Evolutionary conservation across 2,797 vertebrate species (phyloP).

Genomic region (Dendrocincla tyrannina): DNA sequence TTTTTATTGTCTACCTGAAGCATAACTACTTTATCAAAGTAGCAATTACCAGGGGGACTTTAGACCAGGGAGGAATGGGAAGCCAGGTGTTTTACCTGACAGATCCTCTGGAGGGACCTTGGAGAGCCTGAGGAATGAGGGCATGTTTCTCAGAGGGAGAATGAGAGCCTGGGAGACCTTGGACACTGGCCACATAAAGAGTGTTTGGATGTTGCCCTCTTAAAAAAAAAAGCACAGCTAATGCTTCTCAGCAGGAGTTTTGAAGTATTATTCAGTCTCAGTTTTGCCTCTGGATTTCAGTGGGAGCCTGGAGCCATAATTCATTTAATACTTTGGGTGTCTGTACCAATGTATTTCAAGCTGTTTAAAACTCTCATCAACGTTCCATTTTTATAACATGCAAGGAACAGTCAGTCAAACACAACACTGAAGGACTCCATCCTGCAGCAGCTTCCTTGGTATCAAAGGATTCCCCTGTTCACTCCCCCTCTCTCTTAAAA

Average conservation of each 20-base stretch:
- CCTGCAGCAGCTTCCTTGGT: neutral
- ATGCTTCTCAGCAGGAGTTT: neutral
- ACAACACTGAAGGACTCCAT: neutral
- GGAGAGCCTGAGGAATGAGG: neutral
- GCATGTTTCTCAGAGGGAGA: neutral
- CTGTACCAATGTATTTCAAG: neutral
- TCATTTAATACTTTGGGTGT: neutral
- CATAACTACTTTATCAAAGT: neutral
- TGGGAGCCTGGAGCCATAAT: neutral
- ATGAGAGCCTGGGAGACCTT: neutral
- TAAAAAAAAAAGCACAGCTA: neutral
- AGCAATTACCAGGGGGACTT: neutral
- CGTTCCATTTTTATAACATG: neutral
- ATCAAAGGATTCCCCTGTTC: neutral
- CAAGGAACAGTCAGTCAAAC: neutral
- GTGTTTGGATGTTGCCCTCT: neutral
- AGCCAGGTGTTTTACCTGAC: neutral
- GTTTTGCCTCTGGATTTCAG: neutral
- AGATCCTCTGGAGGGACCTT: neutral
- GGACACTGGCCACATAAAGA: neutral
- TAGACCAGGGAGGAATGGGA: neutral
- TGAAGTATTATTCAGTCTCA: neutral
- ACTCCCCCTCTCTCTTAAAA: neutral
- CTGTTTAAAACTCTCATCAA: neutral
- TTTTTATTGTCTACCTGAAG: neutral